These are phyloP conservation scores for Brachionus manjavacas DNA, from an alignment of 1,140 invertebrate species.

Conservation along the genomic window DNA sequence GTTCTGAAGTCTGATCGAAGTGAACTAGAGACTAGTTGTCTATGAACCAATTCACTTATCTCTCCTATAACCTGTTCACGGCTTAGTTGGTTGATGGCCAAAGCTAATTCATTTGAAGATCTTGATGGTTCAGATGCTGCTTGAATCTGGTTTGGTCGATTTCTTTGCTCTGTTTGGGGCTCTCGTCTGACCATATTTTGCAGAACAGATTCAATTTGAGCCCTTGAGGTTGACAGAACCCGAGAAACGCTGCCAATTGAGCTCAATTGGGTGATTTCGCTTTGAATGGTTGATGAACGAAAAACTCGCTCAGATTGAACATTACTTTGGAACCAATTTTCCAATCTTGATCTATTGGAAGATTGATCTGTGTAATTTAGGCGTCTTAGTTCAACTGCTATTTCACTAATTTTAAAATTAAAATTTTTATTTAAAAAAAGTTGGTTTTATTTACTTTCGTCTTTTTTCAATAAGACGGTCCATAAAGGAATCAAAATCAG, in stretches of 20 bases:
- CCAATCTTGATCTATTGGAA: not conserved
- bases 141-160: not conserved
- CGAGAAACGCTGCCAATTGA: not conserved
- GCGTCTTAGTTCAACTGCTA: conserved; percentile 12
- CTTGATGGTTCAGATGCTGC: not conserved
- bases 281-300: conserved; percentile 12
- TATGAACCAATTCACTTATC: conserved; percentile 53
- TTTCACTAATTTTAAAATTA: not conserved
- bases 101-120: not conserved
- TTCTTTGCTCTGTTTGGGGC: not conserved
- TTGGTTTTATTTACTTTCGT: not conserved
- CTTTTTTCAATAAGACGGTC: conserved; percentile 6
- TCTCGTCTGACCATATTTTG: not conserved
- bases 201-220: not conserved
- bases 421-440: too few relatives aligned
- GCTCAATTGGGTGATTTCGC: not conserved
- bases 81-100: conserved; percentile 44
- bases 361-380: not conserved
- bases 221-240: not conserved
- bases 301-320: not conserved
- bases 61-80: conserved; percentile 50
- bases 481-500: not conserved
- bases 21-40: conserved; percentile 50
- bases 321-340: not conserved
- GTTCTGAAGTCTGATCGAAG: conserved; percentile 48